Evolutionary conservation across 2,797 vertebrate genomes (phyloP).

Genomic region (Characodon lateralis): DNA sequence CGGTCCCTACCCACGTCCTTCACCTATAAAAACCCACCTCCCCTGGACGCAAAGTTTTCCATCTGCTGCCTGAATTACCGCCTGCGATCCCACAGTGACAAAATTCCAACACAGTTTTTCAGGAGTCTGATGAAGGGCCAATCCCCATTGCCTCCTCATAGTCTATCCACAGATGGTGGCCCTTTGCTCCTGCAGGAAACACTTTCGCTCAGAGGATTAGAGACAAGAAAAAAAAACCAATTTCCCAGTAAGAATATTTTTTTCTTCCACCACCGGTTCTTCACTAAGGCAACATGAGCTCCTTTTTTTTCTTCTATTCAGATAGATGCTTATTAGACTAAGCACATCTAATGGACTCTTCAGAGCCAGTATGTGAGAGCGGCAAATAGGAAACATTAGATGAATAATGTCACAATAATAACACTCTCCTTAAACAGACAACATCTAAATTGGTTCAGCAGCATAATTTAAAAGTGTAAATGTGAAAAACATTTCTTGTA

Average conservation of each 20-base stretch:
- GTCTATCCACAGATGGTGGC: slow-evolving; percentile 56
- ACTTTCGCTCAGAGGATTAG: slow-evolving; percentile 54
- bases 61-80: slow-evolving; percentile 66
- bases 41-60: slow-evolving; percentile 63
- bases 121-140: slow-evolving; percentile 55
- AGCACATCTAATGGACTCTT: slow-evolving; percentile 44
- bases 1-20: slow-evolving; percentile 5
- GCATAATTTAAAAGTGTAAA: slow-evolving; percentile 15
- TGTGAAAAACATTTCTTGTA: not conserved
- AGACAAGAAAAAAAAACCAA: slow-evolving; percentile 39
- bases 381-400: slow-evolving; percentile 32
- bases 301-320: slow-evolving; percentile 4
- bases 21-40: slow-evolving; percentile 22
- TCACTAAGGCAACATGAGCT: slow-evolving; percentile 36
- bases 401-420: slow-evolving; percentile 44
- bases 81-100: slow-evolving; percentile 62
- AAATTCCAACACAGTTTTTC: slow-evolving; percentile 62
- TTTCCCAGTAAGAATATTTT: slow-evolving; percentile 33
- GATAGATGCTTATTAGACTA: slow-evolving; percentile 29
- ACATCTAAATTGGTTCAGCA: slow-evolving; percentile 3
- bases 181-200: slow-evolving; percentile 50
- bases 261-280: slow-evolving; percentile 6
- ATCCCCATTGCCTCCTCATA: slow-evolving; percentile 29
- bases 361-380: slow-evolving; percentile 29
- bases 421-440: slow-evolving; percentile 2